Evolutionary conservation across 1,140 invertebrate genomes (phyloP).

Genomic region (Procambarus clarkii): DNA sequence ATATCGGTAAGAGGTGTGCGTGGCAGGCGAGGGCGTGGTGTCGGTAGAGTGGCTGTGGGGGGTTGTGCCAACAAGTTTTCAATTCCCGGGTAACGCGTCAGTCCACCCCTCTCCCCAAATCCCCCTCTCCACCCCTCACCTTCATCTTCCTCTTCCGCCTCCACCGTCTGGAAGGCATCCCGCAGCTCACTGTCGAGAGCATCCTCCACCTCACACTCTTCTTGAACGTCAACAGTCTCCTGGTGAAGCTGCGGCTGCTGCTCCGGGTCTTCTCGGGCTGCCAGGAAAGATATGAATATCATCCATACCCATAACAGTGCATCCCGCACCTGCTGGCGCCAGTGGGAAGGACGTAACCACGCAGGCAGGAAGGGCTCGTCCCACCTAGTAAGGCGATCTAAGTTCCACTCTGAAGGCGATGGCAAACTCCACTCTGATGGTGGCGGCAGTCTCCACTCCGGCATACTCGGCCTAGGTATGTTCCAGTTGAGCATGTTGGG

Average conservation of each 20-base stretch:
- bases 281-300: slow-evolving; percentile 54
- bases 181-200: background rate
- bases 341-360: slow-evolving; percentile 42
- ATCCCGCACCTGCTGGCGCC: slow-evolving; percentile 28
- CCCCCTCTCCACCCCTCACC: slow-evolving; percentile 48
- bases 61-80: slow-evolving; percentile 65
- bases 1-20: background rate
- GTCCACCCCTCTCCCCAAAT: slow-evolving; percentile 32
- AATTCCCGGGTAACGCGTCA: slow-evolving; percentile 59
- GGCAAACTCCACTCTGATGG: background rate
- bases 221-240: background rate
- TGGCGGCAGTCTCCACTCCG: background rate
- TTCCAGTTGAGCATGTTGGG: slow-evolving; percentile 4
- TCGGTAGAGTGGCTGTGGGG: slow-evolving; percentile 29
- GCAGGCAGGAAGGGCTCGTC: background rate
- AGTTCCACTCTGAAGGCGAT: slow-evolving; percentile 5
- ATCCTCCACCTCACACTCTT: background rate
- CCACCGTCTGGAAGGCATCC: background rate
- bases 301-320: slow-evolving; percentile 51
- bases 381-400: background rate
- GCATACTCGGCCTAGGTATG: background rate
- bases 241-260: background rate
- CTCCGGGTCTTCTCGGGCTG: background rate
- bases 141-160: slow-evolving; percentile 53
- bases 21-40: slow-evolving; percentile 22